Percentiles rank a stretch among this genome's conserved stretches.
Conservation (phyloP, 1,140 invertebrate species). For the Drosophila asahinai region DNA sequence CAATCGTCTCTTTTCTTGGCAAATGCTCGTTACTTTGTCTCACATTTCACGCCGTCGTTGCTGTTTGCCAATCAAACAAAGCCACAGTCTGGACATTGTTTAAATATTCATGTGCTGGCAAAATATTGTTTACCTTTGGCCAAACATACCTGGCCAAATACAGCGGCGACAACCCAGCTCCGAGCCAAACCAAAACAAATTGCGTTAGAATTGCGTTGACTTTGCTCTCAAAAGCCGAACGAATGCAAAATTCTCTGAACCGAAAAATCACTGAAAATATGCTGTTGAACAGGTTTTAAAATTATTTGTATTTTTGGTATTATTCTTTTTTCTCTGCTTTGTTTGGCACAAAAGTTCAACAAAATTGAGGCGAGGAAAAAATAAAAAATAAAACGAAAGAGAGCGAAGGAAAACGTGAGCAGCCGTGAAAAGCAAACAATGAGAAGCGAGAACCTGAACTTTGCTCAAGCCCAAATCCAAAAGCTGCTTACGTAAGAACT, state of each 20-base stretch:
- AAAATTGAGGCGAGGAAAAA: constrained; percentile 41
- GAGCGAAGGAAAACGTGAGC: constrained; percentile 47
- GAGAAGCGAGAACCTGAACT: constrained; percentile 50
- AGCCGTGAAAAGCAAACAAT: constrained; percentile 54
- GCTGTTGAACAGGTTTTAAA: constrained; percentile 72
- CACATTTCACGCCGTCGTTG: constrained; percentile 35
- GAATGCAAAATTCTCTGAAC: constrained; percentile 40
- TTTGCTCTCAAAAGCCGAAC: constrained; percentile 19
- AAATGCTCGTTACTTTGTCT: constrained; percentile 43
- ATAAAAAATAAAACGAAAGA: constrained; percentile 24
- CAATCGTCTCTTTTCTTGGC: constrained; percentile 39
- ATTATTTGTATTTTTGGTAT: constrained; percentile 21
- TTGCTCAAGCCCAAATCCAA: constrained; percentile 39
- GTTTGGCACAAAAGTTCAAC: constrained; percentile 69
- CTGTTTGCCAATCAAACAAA: constrained; percentile 58
- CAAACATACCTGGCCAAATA: constrained; percentile 62
- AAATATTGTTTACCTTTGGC: constrained; percentile 40
- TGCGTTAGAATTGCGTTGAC: constrained; percentile 57
- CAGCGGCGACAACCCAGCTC: constrained; percentile 42
- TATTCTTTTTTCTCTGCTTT: constrained; percentile 27
- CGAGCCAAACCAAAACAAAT: constrained; percentile 36
- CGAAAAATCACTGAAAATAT: constrained; percentile 52
- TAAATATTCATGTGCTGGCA: constrained; percentile 21
- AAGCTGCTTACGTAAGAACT: constrained; percentile 42
- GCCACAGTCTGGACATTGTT: constrained; percentile 49